Evolutionary conservation across 2,797 vertebrate species (phyloP).

Genomic region (Allobates femoralis): DNA sequence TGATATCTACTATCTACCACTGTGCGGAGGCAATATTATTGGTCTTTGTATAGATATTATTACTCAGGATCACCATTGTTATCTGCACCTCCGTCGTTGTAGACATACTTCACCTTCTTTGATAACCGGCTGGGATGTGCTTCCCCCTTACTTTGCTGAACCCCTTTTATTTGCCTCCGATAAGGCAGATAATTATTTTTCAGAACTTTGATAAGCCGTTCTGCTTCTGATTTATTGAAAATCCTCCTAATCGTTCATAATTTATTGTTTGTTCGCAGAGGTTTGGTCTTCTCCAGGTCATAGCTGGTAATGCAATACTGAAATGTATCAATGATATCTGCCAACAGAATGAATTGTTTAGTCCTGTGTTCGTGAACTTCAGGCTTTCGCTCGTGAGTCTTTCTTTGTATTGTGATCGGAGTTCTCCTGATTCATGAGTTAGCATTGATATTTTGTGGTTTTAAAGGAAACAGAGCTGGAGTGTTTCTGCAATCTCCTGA

Average conservation of each 20-base stretch:
- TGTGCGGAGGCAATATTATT: no score
- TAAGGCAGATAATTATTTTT: background rate
- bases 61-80: no score
- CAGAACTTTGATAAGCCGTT: background rate
- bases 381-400: background rate
- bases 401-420: slow-evolving; percentile 16
- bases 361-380: background rate
- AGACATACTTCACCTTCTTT: no score
- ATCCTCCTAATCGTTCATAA: background rate
- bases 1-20: no score
- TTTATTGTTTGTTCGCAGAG: background rate
- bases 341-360: slow-evolving; percentile 3
- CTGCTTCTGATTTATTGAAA: background rate
- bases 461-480: slow-evolving; percentile 24
- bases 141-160: no score
- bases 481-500: slow-evolving; percentile 41
- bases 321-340: slow-evolving; percentile 17
- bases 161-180: no score
- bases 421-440: slow-evolving; percentile 42
- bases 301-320: background rate
- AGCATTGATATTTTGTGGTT: slow-evolving; percentile 40
- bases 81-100: no score
- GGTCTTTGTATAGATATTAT: no score
- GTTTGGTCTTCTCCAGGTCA: background rate
- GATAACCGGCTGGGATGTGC: no score